Conservation (phyloP, 2,797 vertebrate genomes). For the Dendrocincla fuliginosa region DNA sequence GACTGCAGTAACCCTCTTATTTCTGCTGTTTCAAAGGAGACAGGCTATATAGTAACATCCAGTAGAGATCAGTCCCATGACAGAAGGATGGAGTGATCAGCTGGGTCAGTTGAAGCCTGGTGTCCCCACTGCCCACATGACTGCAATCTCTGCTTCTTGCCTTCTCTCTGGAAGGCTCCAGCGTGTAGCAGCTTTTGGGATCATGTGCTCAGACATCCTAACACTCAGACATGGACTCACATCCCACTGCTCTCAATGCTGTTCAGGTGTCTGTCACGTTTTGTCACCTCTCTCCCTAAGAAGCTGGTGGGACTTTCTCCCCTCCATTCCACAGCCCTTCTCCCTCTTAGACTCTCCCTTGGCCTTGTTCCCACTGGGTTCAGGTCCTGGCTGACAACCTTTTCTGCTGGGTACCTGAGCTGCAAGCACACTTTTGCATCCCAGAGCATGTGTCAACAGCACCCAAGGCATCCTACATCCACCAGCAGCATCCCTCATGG, state of each 20-base stretch:
- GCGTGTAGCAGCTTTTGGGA: background rate
- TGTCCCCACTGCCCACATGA: background rate
- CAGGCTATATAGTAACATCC: background rate
- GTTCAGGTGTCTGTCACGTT: background rate
- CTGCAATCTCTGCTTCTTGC: background rate
- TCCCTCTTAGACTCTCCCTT: background rate
- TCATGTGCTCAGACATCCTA: rapidly evolving
- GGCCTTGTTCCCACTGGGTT: background rate
- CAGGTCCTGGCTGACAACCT: background rate
- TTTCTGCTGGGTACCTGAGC: background rate
- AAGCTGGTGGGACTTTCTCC: background rate
- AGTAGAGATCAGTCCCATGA: rapidly evolving
- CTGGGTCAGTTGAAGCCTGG: rapidly evolving
- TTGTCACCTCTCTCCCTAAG: background rate
- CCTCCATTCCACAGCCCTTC: rapidly evolving
- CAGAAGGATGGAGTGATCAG: background rate
- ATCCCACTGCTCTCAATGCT: background rate
- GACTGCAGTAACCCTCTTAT: background rate
- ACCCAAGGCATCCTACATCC: background rate
- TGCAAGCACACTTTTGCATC: background rate
- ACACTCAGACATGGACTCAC: rapidly evolving
- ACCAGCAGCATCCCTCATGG: background rate
- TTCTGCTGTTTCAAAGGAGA: background rate
- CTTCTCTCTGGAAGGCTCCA: background rate
- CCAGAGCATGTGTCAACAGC: background rate